These are phyloP conservation scores for Aphelocoma coerulescens DNA, from an alignment of 2,113 vertebrate species.

Conservation along the genomic window DNA sequence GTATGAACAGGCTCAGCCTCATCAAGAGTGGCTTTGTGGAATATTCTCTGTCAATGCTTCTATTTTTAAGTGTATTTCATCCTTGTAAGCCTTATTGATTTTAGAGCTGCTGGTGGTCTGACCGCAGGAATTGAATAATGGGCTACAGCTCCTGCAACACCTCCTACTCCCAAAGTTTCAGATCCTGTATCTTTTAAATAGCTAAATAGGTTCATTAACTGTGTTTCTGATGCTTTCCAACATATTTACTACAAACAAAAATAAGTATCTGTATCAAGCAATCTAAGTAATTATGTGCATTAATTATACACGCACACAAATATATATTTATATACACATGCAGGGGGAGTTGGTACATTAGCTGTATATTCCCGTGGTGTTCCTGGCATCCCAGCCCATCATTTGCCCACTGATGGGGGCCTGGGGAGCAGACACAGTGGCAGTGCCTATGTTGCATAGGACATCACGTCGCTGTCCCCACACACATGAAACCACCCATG, in stretches of 20 bases:
- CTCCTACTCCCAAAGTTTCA: background rate
- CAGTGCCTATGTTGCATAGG: rapidly evolving
- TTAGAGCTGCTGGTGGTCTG: conserved; percentile 13
- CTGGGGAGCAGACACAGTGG: background rate
- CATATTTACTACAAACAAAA: conserved; percentile 11
- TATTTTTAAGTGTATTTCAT: conserved; percentile 33
- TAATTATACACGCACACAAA: background rate
- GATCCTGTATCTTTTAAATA: background rate
- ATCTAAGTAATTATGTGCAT: background rate
- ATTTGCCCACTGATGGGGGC: rapidly evolving
- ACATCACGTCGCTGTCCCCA: background rate
- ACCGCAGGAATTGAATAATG: conserved; percentile 3
- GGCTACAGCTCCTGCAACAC: background rate
- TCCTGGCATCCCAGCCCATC: background rate
- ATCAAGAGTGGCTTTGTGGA: background rate
- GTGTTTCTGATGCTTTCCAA: background rate
- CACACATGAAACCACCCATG: rapidly evolving
- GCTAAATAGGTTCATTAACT: background rate
- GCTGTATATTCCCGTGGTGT: background rate
- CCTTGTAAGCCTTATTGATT: conserved; percentile 31
- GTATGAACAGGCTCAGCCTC: background rate
- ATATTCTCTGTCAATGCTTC: background rate
- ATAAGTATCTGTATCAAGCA: background rate
- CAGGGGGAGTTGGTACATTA: background rate
- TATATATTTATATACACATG: background rate